Evolutionary conservation across 2,113 vertebrate genomes (phyloP), one percentile per base, ranked within the genome.

Genomic region (Oncorhynchus masou): DNA sequence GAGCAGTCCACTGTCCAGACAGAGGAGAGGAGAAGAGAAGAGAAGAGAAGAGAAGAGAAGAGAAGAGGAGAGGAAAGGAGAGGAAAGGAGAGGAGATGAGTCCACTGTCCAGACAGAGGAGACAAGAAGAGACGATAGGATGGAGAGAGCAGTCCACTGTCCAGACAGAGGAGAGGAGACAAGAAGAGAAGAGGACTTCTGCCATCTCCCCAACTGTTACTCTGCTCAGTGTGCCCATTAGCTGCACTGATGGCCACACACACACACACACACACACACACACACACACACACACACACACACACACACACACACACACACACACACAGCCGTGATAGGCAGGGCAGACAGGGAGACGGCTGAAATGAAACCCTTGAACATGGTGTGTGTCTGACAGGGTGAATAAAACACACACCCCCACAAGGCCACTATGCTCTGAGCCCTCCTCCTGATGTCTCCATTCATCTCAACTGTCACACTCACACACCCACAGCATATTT

Each of bases 401-500:
- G 84, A 82, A 87, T 85, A 81, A 85, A 88, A 45, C 39, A 86
- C 81, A 84, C 71, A n/a, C 69, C 2, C 31, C 51, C 22, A 16
- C 49, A 16, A 12, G 49, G 49, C 49, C 49, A 15, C 49, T 16
- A 15, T 51, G 49, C 49, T 51, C 49, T 2, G 15, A 3, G 49
- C 49, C 15, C 51, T 54, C 9, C 5, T 65, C 92, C 91, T 92
- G 91, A 95, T 95, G 94, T 94, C 93, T 93, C 92, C 92, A 95
- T 96, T 96, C 94, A 96, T 95, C 95, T 95, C 89, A 88, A 85
- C 92, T 94, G 95, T 95, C 96, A 96, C 92, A 94, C 92, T 93
- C 91, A 89, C 94, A 94, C 93, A 94, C 92, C 92, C 92, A 93
- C 91, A 87, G 95, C 93, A 96, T 94, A 90, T 92, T 92, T 96